A percentile compares a stretch with the other conserved stretches of the same genome.
Conservation (phyloP, 2,797 vertebrate genomes). For the Liasis olivaceus region DNA sequence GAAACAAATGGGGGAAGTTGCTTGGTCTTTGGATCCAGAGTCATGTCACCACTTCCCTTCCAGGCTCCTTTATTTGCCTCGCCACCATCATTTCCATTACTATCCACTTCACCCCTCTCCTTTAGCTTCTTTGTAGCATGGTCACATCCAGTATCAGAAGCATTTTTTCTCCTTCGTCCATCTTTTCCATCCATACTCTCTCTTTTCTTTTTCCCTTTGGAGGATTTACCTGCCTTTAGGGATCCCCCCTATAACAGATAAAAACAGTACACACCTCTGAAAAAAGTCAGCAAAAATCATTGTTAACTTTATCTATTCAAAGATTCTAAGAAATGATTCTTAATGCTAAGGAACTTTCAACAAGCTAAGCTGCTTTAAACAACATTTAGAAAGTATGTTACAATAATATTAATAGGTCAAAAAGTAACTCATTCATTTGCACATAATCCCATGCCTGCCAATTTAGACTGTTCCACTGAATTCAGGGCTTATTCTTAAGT, state of each 20-base stretch:
- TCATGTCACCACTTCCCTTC: constrained; percentile 76
- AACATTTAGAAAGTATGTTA: neutral
- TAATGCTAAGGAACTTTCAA: neutral
- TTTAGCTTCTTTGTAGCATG: constrained; percentile 92
- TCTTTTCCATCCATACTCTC: constrained; percentile 81
- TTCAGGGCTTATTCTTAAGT: neutral
- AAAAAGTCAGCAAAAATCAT: constrained; percentile 40
- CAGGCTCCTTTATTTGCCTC: constrained; percentile 81
- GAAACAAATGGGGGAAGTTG: constrained; percentile 77
- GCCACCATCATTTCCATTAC: constrained; percentile 78
- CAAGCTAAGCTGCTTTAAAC: constrained; percentile 15
- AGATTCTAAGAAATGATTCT: neutral
- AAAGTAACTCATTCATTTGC: neutral
- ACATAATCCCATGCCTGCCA: neutral
- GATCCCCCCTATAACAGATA: constrained; percentile 71
- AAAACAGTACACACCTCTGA: constrained; percentile 59
- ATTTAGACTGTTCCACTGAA: neutral
- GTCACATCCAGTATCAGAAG: constrained; percentile 90
- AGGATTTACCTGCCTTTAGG: constrained; percentile 74
- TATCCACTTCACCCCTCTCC: constrained; percentile 83
- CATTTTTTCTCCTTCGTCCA: constrained; percentile 89
- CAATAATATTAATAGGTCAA: neutral
- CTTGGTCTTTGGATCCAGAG: constrained; percentile 75
- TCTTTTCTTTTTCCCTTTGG: constrained; percentile 82
- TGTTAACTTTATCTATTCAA: neutral